phyloP scores from a whole-genome alignment of 2,888 invertebrate species.

The Elysia crispata region DNA sequence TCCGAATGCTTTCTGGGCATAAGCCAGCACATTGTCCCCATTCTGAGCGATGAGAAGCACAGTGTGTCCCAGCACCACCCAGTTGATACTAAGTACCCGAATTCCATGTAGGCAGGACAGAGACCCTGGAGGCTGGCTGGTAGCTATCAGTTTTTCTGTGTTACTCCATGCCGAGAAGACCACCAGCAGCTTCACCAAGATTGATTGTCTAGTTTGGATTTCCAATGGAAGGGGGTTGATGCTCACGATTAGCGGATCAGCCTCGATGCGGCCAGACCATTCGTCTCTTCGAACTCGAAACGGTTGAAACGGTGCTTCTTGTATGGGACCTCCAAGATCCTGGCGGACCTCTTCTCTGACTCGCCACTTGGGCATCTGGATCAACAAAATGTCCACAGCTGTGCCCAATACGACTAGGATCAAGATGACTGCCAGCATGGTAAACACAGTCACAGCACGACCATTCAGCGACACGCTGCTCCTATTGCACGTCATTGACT shows the following conservation, averaged over 20 bases:
- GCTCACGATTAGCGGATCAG: no score
- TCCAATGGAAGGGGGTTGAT: no score
- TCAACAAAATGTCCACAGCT: constrained; percentile 39
- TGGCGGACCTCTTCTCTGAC: neutral
- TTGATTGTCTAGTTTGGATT: no score
- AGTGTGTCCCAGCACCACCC: no score
- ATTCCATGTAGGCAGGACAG: constrained; percentile 82
- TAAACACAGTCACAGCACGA: neutral
- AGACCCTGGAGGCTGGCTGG: constrained; percentile 55
- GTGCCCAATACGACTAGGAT: constrained; percentile 45
- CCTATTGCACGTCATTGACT: neutral
- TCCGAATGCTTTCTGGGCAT: no score
- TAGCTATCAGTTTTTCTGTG: constrained; percentile 58
- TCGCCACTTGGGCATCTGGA: constrained; percentile 48
- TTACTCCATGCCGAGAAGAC: constrained; percentile 64
- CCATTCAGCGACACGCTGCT: neutral
- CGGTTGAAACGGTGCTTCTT: neutral
- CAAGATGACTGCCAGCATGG: constrained; percentile 20
- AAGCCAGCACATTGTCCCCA: no score
- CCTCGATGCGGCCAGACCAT: no score
- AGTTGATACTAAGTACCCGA: no score
- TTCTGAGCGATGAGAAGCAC: no score
- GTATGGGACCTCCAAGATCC: neutral
- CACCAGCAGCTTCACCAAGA: neutral
- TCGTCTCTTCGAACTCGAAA: neutral